Evolutionary conservation across 2,113 vertebrate genomes (phyloP), one percentile per base, ranked within the genome.

Genomic region (Microcebus jonahi): DNA sequence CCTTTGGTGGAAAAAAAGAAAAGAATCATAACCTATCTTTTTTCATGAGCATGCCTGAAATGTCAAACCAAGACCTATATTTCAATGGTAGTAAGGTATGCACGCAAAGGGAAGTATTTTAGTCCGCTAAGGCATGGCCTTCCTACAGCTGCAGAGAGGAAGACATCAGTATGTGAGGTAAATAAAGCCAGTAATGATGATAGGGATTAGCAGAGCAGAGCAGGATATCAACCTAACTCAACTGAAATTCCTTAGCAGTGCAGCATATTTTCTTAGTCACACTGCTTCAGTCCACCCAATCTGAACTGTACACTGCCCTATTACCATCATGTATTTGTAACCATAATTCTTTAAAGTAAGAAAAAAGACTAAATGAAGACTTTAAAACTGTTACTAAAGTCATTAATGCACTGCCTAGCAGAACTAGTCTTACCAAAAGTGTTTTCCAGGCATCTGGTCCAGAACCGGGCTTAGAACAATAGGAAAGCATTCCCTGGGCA

Each of bases 1-100:
- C 31, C 65, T 68, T 48, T 57, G 83, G 48, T 73, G 50, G 85
- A 88, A 83, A 96, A 94, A 55, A 53, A 83, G n/a, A 96, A 94
- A 90, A 68, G 50, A 94, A 79, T 36, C 39, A 57, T 57, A 84
- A 61, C 17, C 34, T 45, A 82, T 65, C 63, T 55, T 91, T 80
- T 87, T 79, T 82, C 82, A 48, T 4, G 9, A 65, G 31, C 65
- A 55, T 73, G 79, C n/a, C 12, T 61, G 65, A 93, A 93, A 75
- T 53, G 50, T 70, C 57, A 79, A 87, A n/a, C 63, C 18, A 48
- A 90, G 23, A 63, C 59, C 27, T 3, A 1, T 8, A 55, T 76
- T 88, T 88, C 57, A 91, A 21, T 2, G 79, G 10, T 1, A 59
- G n/a, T 53, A 59, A 87, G 55, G 17, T 53, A 82, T 4, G 17